phyloP scores from a whole-genome alignment of 2,888 invertebrate genomes.

The Gibbula magus region DNA sequence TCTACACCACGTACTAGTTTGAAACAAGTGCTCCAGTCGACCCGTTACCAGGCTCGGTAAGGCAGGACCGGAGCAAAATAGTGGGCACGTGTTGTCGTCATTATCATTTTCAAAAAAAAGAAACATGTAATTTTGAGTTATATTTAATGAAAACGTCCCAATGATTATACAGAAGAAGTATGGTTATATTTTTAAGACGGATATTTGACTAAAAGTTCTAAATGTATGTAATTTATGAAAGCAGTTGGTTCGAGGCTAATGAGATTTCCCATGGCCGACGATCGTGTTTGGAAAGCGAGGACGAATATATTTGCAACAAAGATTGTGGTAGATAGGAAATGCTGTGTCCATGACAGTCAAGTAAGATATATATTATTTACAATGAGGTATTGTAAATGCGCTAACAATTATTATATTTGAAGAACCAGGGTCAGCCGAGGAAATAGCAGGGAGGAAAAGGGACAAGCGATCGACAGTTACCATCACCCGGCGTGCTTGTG shows the following conservation, averaged over 20 bases:
- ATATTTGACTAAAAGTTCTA: too few relatives aligned
- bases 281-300: slow-evolving; percentile 20
- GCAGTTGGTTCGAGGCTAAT: neutral
- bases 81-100: too few relatives aligned
- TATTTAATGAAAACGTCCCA: too few relatives aligned
- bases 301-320: slow-evolving; percentile 21
- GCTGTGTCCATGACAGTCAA: neutral
- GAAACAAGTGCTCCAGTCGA: too few relatives aligned
- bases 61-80: too few relatives aligned
- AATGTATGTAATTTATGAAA: slow-evolving; percentile 14
- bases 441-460: neutral
- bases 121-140: too few relatives aligned
- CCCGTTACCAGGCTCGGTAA: too few relatives aligned
- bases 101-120: too few relatives aligned
- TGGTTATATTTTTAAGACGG: too few relatives aligned
- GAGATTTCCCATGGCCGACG: slow-evolving; percentile 25
- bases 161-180: too few relatives aligned
- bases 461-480: neutral
- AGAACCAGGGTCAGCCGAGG: slow-evolving; percentile 10
- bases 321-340: neutral
- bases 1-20: too few relatives aligned
- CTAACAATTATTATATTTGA: slow-evolving; percentile 21
- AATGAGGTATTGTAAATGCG: slow-evolving; percentile 11
- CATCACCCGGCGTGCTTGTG: neutral
- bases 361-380: slow-evolving; percentile 15